These are phyloP conservation scores for Leptopterna dolabrata DNA, from an alignment of 2,888 invertebrate species.

Conservation along the genomic window DNA sequence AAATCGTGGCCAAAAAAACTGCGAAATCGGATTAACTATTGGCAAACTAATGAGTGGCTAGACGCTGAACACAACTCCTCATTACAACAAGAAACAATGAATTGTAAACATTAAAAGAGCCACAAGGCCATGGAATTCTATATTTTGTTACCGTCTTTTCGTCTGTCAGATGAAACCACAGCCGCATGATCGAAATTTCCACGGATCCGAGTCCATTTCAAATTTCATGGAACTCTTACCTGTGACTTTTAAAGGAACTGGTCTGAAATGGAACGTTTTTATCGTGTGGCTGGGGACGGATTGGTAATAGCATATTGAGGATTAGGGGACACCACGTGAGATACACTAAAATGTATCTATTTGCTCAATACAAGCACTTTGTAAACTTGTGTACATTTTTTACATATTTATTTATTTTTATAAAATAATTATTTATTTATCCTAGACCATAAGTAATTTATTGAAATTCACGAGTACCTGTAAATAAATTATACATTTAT, in stretches of 20 bases:
- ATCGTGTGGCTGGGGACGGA: conserved; percentile 19
- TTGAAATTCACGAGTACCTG: conserved; percentile 43
- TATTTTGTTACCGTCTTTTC: background rate
- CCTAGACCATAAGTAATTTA: conserved; percentile 27
- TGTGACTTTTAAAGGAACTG: background rate
- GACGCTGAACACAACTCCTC: background rate
- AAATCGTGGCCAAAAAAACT: background rate
- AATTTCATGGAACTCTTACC: background rate
- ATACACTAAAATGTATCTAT: background rate
- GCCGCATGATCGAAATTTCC: background rate
- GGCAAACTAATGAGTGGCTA: background rate
- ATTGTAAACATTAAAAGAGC: background rate
- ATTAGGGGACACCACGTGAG: background rate
- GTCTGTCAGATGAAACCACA: background rate
- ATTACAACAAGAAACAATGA: background rate
- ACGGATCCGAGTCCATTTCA: background rate
- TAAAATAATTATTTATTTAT: conserved; percentile 18
- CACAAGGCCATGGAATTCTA: background rate
- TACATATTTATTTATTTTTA: background rate
- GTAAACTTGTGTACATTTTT: conserved; percentile 44
- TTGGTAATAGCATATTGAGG: background rate
- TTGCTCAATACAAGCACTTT: conserved; percentile 48
- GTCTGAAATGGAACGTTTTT: background rate
- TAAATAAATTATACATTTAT: conserved; percentile 35
- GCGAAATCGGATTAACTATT: background rate